Conservation (phyloP, 2,888 invertebrate species). For the Scaptomyza cyrtandrae region DNA sequence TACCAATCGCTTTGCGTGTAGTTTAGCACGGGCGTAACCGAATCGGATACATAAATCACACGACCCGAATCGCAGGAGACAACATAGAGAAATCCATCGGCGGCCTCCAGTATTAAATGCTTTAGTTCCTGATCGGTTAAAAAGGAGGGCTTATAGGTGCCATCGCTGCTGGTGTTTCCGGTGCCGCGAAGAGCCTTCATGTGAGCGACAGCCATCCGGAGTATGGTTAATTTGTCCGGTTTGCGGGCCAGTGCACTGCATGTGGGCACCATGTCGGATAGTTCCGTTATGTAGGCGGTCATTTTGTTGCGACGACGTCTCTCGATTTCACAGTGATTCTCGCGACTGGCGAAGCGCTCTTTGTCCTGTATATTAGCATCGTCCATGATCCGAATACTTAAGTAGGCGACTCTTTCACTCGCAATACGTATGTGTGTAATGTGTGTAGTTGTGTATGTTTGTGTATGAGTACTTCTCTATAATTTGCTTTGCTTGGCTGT, state of each 20-base stretch:
- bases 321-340: constrained; percentile 99
- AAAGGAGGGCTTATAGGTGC: constrained; percentile 99
- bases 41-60: constrained; percentile 99
- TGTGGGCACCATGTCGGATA: constrained; percentile 99
- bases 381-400: constrained; percentile 87
- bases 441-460: constrained; percentile 15
- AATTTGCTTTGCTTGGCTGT: constrained; percentile 53
- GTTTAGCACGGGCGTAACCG: constrained; percentile 98
- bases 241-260: constrained; percentile 98
- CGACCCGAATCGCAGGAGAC: constrained; percentile 97
- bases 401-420: constrained; percentile 54
- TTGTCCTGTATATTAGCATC: constrained; percentile 98
- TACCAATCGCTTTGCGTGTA: constrained; percentile 99
- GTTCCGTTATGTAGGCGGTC: constrained; percentile 99
- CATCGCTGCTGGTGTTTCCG: constrained; percentile 98
- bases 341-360: constrained; percentile 97
- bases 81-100: constrained; percentile 96
- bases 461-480: constrained; percentile 39
- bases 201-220: constrained; percentile 99
- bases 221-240: constrained; percentile 99
- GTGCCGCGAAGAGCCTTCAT: constrained; percentile 98
- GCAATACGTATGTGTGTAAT: constrained; percentile 4
- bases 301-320: constrained; percentile 99
- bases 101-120: constrained; percentile 99
- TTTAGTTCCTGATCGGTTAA: constrained; percentile 99